Base-by-base conservation (phyloP, 1,140 invertebrate species). In the Eumaeus atala region DNA sequence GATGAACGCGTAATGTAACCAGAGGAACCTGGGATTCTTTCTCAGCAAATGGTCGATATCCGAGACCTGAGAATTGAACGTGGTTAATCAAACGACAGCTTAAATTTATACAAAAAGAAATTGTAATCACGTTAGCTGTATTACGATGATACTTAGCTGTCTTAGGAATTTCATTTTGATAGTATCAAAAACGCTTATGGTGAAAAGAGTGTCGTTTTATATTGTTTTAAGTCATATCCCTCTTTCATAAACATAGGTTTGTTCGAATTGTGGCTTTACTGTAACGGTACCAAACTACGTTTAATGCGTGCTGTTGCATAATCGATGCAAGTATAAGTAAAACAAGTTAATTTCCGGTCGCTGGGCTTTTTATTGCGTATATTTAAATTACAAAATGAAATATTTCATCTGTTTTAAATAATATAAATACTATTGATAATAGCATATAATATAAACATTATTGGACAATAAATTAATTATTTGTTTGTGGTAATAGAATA, bases 231-330 rank as follows among this genome's bases (percentile, higher is more conserved):
- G 18, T 59, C 38, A 44, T 21, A 44, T 58, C 42, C 47, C 33
- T 35, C 33, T 49, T 17, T 64, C 53, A 51, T 64, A 66, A 60
- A 61, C 56, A 62, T 44, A 57, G 35, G 51, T 56, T 64, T 42
- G 54, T 59, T 58, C 52, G 35, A 70, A 66, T 55, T 64, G 65
- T 67, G 63, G 67, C 64, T 72, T 74, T 65, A 71, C 56, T 40
- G 42, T 84, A 80, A 84, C 81, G 77, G 78, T 82, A 80, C 69
- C 57, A 72, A 76, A 75, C 62, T 56, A 74, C 74, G 59, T 74
- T 75, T 74, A 80, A 78, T 74, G 67, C 61, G 56, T 66, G 60
- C 61, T 70, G 70, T 77, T 77, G 69, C 71, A 70, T 75, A 77
- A 72, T 67, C 58, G 21, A 28, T 3, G 21, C 61, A 63, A 68